These are phyloP conservation scores for Amblyteles armatorius DNA, from an alignment of 2,888 invertebrate species.

Conservation along the genomic window DNA sequence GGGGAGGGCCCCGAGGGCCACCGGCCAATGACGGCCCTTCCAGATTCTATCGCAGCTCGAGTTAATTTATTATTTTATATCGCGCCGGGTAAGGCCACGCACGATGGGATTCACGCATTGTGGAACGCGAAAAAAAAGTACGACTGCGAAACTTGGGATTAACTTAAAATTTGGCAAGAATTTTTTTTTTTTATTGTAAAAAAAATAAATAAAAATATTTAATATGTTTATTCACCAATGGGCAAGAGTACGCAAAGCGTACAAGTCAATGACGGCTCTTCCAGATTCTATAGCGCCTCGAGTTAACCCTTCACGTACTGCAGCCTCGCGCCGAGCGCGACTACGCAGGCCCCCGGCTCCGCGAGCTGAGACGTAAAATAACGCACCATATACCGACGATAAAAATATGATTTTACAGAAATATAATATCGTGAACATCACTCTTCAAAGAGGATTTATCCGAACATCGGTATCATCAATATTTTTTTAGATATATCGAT, in stretches of 20 bases:
- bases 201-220: too few species aligned
- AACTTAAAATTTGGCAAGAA: neutral
- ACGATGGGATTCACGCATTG: conserved; percentile 26
- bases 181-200: neutral
- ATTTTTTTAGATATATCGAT: too few species aligned
- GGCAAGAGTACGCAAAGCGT: too few species aligned
- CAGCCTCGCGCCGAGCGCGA: too few species aligned
- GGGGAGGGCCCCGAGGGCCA: conserved; percentile 59
- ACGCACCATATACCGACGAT: too few species aligned
- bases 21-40: conserved; percentile 75
- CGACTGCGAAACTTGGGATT: neutral
- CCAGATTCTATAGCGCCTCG: conserved; percentile 71
- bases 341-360: too few species aligned
- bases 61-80: conserved; percentile 62
- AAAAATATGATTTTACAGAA: too few species aligned
- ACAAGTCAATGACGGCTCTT: conserved; percentile 73
- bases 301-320: conserved; percentile 20
- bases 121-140: neutral
- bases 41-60: conserved; percentile 72
- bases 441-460: too few species aligned
- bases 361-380: too few species aligned
- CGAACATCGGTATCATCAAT: too few species aligned
- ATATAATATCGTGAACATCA: too few species aligned
- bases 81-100: conserved; percentile 26
- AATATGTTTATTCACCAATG: too few species aligned